Evolutionary conservation across 1,140 invertebrate species (phyloP).

Genomic region (Thrips palmi): DNA sequence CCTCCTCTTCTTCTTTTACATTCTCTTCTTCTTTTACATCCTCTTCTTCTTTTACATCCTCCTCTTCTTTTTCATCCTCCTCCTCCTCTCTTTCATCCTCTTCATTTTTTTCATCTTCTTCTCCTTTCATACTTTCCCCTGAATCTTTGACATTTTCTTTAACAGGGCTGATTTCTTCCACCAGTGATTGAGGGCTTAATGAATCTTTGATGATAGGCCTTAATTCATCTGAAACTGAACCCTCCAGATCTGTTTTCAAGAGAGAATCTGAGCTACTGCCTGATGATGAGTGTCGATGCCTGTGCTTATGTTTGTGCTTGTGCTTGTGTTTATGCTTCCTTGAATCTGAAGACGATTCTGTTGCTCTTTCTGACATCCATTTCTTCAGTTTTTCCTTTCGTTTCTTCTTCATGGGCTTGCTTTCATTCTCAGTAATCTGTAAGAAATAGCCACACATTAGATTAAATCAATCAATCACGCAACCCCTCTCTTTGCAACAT

Average conservation of each 20-base stretch:
- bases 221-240: too few species aligned
- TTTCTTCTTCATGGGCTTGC: conserved; percentile 41
- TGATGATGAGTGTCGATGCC: conserved; percentile 13
- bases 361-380: not conserved
- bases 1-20: conserved; percentile 21
- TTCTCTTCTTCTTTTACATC: conserved; percentile 24
- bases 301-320: conserved; percentile 34
- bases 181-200: too few species aligned
- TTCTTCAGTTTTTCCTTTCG: conserved; percentile 37
- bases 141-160: too few species aligned
- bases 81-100: conserved; percentile 13
- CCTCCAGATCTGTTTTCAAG: not conserved
- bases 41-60: conserved; percentile 21
- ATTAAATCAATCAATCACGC: too few species aligned
- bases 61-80: conserved; percentile 13
- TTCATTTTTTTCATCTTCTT: too few species aligned
- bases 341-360: not conserved
- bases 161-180: too few species aligned
- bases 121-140: too few species aligned
- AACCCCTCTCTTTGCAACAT: too few species aligned
- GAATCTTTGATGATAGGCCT: too few species aligned
- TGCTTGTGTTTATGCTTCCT: conserved; percentile 41
- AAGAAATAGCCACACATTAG: too few species aligned
- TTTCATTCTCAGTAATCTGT: conserved; percentile 38
- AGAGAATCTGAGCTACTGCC: not conserved